phyloP scores from a whole-genome alignment of 92 coral and sea anemone species.

The Ricordea florida region DNA sequence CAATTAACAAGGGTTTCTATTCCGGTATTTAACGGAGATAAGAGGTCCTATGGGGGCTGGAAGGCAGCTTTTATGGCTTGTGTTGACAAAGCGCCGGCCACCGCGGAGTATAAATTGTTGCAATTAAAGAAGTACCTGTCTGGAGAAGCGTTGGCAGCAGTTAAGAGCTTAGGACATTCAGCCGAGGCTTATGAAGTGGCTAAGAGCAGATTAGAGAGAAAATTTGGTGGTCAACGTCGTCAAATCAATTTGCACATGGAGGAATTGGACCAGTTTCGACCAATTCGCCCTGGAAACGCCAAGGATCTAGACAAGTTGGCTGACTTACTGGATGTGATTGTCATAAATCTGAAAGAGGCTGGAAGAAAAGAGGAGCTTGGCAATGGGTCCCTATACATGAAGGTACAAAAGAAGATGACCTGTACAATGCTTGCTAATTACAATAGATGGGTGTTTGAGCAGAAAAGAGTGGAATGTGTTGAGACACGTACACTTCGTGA shows the following conservation, averaged over 20 bases:
- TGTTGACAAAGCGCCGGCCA: constrained; percentile 69
- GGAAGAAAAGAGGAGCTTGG: too few relatives aligned
- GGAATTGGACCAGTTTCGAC: too few relatives aligned
- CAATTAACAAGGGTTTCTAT: constrained; percentile 67
- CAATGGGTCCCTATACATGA: too few relatives aligned
- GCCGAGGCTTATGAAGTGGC: constrained; percentile 65
- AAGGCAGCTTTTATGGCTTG: constrained; percentile 72
- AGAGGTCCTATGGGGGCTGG: constrained; percentile 54
- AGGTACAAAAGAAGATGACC: too few relatives aligned
- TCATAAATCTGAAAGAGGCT: too few relatives aligned
- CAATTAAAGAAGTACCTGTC: constrained; percentile 60
- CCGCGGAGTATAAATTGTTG: constrained; percentile 61
- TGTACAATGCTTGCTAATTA: too few relatives aligned
- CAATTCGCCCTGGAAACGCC: too few relatives aligned
- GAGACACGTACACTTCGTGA: too few relatives aligned
- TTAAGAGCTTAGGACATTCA: constrained; percentile 64
- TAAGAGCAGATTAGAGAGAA: constrained; percentile 56
- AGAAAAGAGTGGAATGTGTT: too few relatives aligned
- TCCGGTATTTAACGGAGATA: constrained; percentile 62
- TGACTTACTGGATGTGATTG: too few relatives aligned
- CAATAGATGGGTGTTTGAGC: too few relatives aligned
- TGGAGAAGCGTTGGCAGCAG: constrained; percentile 54
- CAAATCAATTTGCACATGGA: constrained; percentile 52
- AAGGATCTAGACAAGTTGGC: too few relatives aligned
- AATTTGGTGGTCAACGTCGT: constrained; percentile 65